Conservation (phyloP, 2,888 invertebrate species). For the Drosophila paramelanica region DNA sequence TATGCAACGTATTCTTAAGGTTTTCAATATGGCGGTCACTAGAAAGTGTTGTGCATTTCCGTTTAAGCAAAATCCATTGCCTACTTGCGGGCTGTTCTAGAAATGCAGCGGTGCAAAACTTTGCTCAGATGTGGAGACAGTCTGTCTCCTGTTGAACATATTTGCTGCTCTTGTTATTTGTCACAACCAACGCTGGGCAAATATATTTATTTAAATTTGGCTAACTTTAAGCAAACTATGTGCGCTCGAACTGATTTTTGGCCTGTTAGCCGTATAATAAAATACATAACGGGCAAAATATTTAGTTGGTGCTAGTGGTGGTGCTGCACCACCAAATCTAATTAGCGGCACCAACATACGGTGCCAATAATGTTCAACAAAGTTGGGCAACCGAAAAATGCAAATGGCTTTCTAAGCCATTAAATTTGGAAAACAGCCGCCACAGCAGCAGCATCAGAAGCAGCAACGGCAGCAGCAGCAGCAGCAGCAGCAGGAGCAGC, state of each 20-base stretch:
- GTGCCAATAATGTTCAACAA: constrained; percentile 72
- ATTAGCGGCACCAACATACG: constrained; percentile 65
- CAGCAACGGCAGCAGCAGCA: constrained; percentile 10
- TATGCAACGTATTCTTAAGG: constrained; percentile 31
- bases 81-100: constrained; percentile 35
- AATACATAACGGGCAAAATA: constrained; percentile 22
- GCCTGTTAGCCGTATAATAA: constrained; percentile 8
- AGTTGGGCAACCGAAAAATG: constrained; percentile 73
- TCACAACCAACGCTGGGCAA: neutral
- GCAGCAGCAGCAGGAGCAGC: constrained; percentile 20
- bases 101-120: constrained; percentile 1
- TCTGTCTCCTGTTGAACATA: neutral
- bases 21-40: neutral
- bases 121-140: neutral
- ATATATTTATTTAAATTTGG: neutral
- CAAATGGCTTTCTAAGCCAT: constrained; percentile 82
- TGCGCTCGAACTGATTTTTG: neutral
- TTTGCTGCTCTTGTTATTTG: neutral
- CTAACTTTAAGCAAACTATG: neutral
- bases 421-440: constrained; percentile 76
- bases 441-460: constrained; percentile 33
- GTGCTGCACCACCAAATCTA: constrained; percentile 39
- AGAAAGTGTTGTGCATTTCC: neutral
- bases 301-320: constrained; percentile 20
- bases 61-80: constrained; percentile 15